Percentiles rank a stretch among this genome's conserved stretches.
Evolutionary conservation across 2,888 invertebrate species (phyloP).

Genomic region (Trachelus stipa): DNA sequence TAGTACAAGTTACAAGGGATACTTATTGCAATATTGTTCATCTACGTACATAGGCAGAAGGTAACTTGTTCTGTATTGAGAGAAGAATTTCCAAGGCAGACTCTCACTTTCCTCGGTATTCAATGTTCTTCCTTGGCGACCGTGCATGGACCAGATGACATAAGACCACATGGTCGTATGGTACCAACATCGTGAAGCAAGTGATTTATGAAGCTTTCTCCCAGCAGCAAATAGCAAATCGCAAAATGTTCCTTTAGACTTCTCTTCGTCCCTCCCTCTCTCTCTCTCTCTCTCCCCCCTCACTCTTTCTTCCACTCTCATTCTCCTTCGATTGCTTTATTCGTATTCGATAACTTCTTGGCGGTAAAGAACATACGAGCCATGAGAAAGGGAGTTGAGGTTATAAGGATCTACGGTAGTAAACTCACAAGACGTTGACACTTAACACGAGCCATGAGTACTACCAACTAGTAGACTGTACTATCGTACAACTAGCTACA

Average conservation of each 20-base stretch:
- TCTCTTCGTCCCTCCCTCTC: neutral
- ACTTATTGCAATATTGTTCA: neutral
- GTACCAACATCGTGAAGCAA: slow-evolving; percentile 19
- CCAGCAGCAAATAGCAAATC: slow-evolving; percentile 39
- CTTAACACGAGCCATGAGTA: neutral
- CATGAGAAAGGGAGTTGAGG: neutral
- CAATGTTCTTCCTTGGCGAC: slow-evolving; percentile 18
- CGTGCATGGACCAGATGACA: slow-evolving; percentile 39
- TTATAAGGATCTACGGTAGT: neutral
- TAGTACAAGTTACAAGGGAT: neutral
- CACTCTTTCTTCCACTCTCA: neutral
- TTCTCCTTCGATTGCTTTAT: neutral
- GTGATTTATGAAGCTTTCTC: slow-evolving; percentile 59
- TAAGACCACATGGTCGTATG: slow-evolving; percentile 40
- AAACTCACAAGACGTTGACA: neutral
- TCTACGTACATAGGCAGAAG: neutral
- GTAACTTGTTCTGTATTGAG: neutral
- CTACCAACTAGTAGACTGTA: neutral
- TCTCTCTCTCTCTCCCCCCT: neutral
- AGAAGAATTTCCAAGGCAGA: slow-evolving; percentile 21
- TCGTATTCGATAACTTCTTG: neutral
- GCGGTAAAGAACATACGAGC: neutral
- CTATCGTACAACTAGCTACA: neutral
- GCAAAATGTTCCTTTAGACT: slow-evolving; percentile 13
- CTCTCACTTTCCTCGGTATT: slow-evolving; percentile 48